These are phyloP conservation scores for Lepus timidus DNA, from an alignment of 2,113 vertebrate genomes.

Conservation along the genomic window DNA sequence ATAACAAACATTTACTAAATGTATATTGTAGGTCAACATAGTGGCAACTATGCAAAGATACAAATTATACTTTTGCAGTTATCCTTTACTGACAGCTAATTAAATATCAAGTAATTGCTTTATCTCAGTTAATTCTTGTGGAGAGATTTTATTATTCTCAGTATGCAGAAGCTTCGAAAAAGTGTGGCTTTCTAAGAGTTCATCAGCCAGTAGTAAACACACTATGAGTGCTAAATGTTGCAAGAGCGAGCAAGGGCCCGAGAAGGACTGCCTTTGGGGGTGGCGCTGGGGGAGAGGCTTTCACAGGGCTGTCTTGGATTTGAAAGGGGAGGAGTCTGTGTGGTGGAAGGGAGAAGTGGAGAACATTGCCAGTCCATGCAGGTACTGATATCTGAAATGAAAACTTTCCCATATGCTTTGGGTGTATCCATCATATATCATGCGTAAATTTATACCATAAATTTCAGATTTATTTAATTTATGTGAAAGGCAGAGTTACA, in stretches of 20 bases:
- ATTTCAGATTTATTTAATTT: too few relatives aligned
- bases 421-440: not conserved
- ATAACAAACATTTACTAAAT: not conserved
- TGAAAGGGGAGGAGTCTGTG: not conserved
- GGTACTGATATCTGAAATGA: slow-evolving; percentile 15
- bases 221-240: not conserved
- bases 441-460: too few relatives aligned
- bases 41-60: not conserved
- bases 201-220: not conserved
- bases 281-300: not conserved
- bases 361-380: not conserved
- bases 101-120: not conserved
- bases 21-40: not conserved
- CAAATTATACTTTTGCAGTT: not conserved
- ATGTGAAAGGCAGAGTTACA: too few relatives aligned
- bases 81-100: not conserved
- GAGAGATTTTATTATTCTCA: not conserved
- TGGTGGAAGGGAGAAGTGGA: not conserved
- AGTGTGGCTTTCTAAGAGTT: slow-evolving; percentile 22
- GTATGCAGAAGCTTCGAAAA: not conserved
- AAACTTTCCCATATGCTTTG: not conserved
- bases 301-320: not conserved
- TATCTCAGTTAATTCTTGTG: not conserved
- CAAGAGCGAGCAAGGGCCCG: not conserved
- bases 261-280: not conserved